Conservation (phyloP, 2,113 vertebrate genomes). For the Thermophis baileyi region DNA sequence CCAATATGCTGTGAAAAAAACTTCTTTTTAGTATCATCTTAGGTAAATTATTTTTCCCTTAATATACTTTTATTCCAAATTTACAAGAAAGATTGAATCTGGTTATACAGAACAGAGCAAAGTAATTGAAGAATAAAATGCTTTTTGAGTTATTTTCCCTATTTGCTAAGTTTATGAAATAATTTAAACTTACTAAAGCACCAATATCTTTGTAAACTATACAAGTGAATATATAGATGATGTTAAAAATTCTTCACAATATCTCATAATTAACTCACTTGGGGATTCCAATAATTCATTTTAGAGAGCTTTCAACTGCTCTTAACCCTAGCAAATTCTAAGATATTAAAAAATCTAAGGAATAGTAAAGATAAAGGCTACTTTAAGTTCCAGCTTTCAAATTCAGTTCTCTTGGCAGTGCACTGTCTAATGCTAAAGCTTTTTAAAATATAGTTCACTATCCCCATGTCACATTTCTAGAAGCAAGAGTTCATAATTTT, state of each 20-base stretch:
- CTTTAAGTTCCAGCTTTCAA: constrained; percentile 76
- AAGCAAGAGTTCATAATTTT: constrained; percentile 76
- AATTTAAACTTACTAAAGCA: constrained; percentile 51
- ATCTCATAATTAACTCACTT: constrained; percentile 74
- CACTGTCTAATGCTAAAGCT: constrained; percentile 72
- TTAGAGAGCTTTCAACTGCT: constrained; percentile 76
- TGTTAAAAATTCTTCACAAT: constrained; percentile 66
- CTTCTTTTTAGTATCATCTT: constrained; percentile 34
- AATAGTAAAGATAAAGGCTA: constrained; percentile 76
- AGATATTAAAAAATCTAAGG: constrained; percentile 72
- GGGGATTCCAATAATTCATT: constrained; percentile 74
- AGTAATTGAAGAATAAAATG: not conserved
- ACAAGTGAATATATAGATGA: constrained; percentile 46
- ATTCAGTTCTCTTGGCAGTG: constrained; percentile 72
- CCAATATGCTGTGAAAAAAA: not conserved
- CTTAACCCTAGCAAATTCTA: constrained; percentile 76
- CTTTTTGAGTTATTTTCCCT: constrained; percentile 27
- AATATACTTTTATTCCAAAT: constrained; percentile 1
- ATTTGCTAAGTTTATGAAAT: constrained; percentile 52
- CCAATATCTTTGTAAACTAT: constrained; percentile 41
- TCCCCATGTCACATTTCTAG: constrained; percentile 75
- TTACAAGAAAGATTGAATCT: not conserved
- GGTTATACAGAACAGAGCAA: not conserved
- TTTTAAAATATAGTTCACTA: constrained; percentile 72
- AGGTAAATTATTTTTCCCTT: constrained; percentile 39